A percentile compares a stretch with the other conserved stretches of the same genome.
phyloP scores from a whole-genome alignment of 2,888 invertebrate species.

The Pachydiplax longipennis region DNA sequence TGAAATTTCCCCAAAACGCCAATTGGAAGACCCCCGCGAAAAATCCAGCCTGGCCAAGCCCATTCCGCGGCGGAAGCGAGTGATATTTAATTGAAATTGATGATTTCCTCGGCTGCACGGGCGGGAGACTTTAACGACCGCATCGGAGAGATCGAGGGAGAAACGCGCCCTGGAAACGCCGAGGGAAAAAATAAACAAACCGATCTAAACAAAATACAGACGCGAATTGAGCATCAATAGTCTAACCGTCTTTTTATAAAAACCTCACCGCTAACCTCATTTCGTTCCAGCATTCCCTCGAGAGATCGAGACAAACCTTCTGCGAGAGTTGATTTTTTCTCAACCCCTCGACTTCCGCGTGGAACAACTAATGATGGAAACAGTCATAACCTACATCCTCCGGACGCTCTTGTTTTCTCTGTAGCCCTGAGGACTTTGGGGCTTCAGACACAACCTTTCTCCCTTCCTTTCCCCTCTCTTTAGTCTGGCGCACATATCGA shows the following conservation, averaged over 20 bases:
- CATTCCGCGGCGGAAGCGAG: neutral
- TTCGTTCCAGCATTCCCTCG: neutral
- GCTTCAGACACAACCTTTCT: neutral
- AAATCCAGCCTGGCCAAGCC: neutral
- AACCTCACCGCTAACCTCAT: neutral
- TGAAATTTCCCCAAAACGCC: too few species aligned
- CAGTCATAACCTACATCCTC: constrained; percentile 42
- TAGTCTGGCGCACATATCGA: neutral
- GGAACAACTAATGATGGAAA: constrained; percentile 15
- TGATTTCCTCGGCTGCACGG: neutral
- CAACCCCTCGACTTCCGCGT: neutral
- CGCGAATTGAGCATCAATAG: neutral
- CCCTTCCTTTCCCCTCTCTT: neutral
- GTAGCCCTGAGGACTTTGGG: neutral
- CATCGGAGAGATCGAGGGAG: neutral
- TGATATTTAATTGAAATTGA: neutral
- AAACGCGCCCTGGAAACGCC: neutral
- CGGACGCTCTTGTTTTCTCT: constrained; percentile 3
- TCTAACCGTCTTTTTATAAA: neutral
- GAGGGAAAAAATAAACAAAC: neutral
- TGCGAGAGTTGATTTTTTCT: neutral
- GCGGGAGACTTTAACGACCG: constrained; percentile 25
- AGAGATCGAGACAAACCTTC: constrained; percentile 19
- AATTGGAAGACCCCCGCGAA: neutral
- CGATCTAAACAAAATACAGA: neutral